Conservation (phyloP, 2,113 vertebrate species). For the Malurus alboscapulatus region DNA sequence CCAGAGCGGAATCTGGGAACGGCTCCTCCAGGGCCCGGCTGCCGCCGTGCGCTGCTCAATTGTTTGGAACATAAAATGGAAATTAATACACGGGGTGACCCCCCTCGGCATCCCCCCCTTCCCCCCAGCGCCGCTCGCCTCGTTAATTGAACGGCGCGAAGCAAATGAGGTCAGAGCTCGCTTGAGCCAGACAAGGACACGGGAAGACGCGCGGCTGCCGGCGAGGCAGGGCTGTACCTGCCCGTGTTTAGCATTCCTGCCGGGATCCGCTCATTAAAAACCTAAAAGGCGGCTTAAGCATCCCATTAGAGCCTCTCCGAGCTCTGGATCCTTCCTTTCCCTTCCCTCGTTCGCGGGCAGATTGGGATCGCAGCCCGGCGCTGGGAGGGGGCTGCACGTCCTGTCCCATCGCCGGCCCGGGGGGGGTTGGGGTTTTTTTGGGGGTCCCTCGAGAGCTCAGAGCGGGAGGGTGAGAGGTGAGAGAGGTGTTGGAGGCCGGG, state of each 20-base stretch:
- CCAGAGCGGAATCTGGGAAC: neutral
- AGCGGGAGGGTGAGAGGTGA: fast-evolving
- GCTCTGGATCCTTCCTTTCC: neutral
- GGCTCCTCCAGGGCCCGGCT: neutral
- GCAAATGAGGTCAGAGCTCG: constrained; percentile 66
- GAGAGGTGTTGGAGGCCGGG: neutral
- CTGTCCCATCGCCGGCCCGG: fast-evolving
- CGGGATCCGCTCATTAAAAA: constrained; percentile 58
- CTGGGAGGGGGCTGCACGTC: fast-evolving
- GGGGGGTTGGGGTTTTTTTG: fast-evolving
- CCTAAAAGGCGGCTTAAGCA: constrained; percentile 19
- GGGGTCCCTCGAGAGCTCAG: no score
- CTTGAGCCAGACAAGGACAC: constrained; percentile 65
- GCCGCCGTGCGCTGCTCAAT: neutral
- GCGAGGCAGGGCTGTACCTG: constrained; percentile 38
- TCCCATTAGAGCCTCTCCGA: constrained; percentile 1
- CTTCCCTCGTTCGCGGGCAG: neutral
- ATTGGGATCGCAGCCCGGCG: neutral
- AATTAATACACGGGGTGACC: constrained; percentile 21
- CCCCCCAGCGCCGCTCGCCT: neutral
- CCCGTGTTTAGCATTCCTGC: constrained; percentile 49
- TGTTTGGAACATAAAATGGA: constrained; percentile 37
- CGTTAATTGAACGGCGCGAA: constrained; percentile 52
- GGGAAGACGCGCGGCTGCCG: constrained; percentile 1
- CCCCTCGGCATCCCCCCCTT: neutral